Percentiles rank a stretch among this genome's conserved stretches.
Evolutionary conservation across 2,113 vertebrate genomes (phyloP).

Genomic region (Pao palembangensis): DNA sequence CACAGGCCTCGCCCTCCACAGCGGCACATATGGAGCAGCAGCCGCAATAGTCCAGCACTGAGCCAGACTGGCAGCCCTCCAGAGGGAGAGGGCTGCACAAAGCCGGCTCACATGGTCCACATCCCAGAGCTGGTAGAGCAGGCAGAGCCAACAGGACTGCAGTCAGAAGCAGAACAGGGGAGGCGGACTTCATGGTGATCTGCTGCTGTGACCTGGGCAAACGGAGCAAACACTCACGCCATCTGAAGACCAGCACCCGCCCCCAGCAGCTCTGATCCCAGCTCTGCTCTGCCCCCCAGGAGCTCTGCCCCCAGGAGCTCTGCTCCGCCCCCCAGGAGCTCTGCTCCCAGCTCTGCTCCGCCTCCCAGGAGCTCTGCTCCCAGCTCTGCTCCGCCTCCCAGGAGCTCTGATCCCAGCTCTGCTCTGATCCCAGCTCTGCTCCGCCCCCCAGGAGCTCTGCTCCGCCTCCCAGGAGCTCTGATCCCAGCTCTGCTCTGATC

Average conservation of each 20-base stretch:
- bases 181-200: slow-evolving; percentile 44
- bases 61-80: slow-evolving; percentile 72
- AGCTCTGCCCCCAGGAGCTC: no score
- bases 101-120: slow-evolving; percentile 71
- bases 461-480: no score
- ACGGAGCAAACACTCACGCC: not conserved
- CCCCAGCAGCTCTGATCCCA: slow-evolving; percentile 6
- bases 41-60: slow-evolving; percentile 74
- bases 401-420: no score
- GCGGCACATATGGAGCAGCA: slow-evolving; percentile 82
- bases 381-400: no score
- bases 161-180: slow-evolving; percentile 4
- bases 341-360: no score
- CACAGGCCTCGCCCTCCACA: slow-evolving; percentile 76
- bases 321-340: no score
- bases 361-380: no score
- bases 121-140: slow-evolving; percentile 35
- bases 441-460: no score
- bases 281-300: no score
- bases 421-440: no score
- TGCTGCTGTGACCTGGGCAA: not conserved
- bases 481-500: no score
- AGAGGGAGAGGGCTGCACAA: slow-evolving; percentile 73
- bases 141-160: not conserved
- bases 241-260: not conserved